phyloP scores from a whole-genome alignment of 2,888 invertebrate genomes.

The Microchrysa polita region DNA sequence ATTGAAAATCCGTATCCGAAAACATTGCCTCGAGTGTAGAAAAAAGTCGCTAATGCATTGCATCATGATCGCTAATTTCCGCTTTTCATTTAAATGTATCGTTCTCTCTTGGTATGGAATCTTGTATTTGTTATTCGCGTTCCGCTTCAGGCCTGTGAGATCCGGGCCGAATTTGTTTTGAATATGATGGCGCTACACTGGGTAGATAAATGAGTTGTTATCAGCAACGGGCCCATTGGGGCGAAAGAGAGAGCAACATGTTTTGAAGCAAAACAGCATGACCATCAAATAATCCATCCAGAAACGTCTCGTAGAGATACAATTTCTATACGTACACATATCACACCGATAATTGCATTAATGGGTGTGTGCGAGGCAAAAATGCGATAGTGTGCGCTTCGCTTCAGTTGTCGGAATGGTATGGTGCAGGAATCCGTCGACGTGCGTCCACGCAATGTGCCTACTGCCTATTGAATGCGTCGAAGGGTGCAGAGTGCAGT shows the following conservation, averaged over 20 bases:
- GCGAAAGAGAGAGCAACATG: background rate
- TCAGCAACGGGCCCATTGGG: background rate
- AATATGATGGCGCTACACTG: background rate
- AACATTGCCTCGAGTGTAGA: no score
- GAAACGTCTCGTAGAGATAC: background rate
- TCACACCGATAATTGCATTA: background rate
- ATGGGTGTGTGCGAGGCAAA: no score
- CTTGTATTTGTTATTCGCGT: background rate
- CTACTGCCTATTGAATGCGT: no score
- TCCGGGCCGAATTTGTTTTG: constrained; percentile 1
- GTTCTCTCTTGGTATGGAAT: background rate
- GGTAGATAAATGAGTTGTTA: background rate
- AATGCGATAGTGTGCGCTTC: no score
- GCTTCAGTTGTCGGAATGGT: no score
- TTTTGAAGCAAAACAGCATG: background rate
- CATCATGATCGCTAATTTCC: background rate
- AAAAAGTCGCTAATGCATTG: no score
- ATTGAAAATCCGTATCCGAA: no score
- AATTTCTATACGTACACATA: no score
- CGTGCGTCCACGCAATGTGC: no score
- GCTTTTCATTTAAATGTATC: background rate
- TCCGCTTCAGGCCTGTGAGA: background rate
- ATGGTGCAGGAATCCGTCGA: no score
- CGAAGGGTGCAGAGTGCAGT: background rate
- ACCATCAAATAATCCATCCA: background rate